Base-by-base conservation (phyloP, 2,113 vertebrate species). In the Phaethon lepturus region DNA sequence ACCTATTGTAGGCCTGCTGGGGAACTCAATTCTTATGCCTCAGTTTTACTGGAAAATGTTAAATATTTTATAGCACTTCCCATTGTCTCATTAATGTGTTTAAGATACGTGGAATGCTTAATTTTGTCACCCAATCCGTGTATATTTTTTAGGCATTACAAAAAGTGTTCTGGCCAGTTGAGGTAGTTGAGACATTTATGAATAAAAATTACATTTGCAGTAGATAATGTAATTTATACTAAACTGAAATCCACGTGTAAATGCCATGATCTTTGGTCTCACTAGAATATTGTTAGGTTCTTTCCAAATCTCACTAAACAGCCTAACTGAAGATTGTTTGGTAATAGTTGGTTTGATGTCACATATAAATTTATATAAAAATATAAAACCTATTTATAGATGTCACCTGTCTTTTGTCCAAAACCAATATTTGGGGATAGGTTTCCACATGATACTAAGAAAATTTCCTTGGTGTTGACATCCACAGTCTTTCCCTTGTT, bases 131-230 rank as follows among this genome's bases (percentile, higher is more conserved):
- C 3, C 1, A 38, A 4, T 58, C 3, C 22, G 8, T 50, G 11
- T 25, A 9, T 9, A 15, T 33, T 25, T 86, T 86, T 94, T n/a
- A 56, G 28, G n/a, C 23, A n/a, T 71, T 85, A 42, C 1, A 29
- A 40, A 66, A 45, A 63, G 6, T 0, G 1, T 29, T 49, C 25
- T 62, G 35, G 2, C 8, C 26, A 52, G 7, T 4, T 59, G 31
- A 78, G 11, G 2, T 25, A 55, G 9, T 8, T 67, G 22, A 73
- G 17, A 77, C 19, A 52, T 87, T 88, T 75, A 53, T 26, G 7
- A 53, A 53, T 18, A 60, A 76, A 55, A 31, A 47, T 67, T 52
- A 14, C 3, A 52, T 47, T 68, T 89, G 9, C 11, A 25, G 8
- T 38, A 10, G 8, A 52, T 11, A 55, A n/a, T 14, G 3, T 3